phyloP scores from a whole-genome alignment of 2,113 vertebrate species.

The Colistium nudipinnis region DNA sequence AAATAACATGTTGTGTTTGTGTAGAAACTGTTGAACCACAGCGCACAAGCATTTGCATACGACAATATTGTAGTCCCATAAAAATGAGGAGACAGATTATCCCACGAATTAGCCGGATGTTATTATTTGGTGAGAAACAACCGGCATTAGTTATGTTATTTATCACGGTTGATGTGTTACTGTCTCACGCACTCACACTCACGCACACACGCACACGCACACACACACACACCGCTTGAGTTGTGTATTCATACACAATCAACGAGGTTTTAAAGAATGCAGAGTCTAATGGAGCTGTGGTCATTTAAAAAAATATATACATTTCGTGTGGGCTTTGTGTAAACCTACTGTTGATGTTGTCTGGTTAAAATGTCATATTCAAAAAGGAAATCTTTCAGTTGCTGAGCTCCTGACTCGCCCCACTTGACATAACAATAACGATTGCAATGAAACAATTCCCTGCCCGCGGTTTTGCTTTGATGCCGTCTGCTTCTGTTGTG shows the following conservation, averaged over 20 bases:
- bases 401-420: too few relatives aligned
- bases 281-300: not conserved
- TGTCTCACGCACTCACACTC: too few relatives aligned
- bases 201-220: too few relatives aligned
- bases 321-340: not conserved
- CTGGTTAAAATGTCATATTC: not conserved
- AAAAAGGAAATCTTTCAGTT: too few relatives aligned
- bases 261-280: too few relatives aligned
- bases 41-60: not conserved
- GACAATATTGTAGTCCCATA: not conserved
- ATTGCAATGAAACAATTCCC: constrained; percentile 1
- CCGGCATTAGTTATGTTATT: not conserved
- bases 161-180: not conserved
- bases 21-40: not conserved
- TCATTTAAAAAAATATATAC: not conserved
- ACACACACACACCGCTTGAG: too few relatives aligned
- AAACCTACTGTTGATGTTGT: not conserved
- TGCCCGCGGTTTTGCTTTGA: constrained; percentile 15
- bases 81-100: not conserved
- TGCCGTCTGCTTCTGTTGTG: constrained; percentile 8
- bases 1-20: not conserved
- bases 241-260: too few relatives aligned
- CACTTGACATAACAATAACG: too few relatives aligned
- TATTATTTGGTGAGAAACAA: not conserved
- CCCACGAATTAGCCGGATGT: not conserved